Conservation (phyloP, 2,113 vertebrate genomes). For the Stegostoma tigrinum region DNA sequence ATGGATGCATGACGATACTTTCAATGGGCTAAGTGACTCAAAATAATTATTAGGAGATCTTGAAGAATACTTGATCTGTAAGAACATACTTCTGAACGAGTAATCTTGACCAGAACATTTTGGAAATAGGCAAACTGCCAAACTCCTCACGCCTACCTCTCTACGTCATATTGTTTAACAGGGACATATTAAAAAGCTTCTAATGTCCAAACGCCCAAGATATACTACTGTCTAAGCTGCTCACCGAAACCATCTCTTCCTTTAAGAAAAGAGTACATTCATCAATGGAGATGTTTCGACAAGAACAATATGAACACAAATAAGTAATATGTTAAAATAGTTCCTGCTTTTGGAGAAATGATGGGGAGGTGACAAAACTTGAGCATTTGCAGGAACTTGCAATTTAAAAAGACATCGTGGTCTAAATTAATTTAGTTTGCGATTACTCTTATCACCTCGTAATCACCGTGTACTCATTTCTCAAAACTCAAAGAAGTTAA, state of each 20-base stretch:
- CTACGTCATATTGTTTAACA: neutral
- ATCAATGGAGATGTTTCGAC: neutral
- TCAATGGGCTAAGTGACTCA: neutral
- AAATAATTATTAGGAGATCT: neutral
- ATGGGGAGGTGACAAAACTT: neutral
- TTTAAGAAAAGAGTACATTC: neutral
- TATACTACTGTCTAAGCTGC: neutral
- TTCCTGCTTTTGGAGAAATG: neutral
- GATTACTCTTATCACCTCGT: neutral
- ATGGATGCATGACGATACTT: neutral
- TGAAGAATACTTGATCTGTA: neutral
- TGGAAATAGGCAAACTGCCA: neutral
- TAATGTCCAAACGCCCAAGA: neutral
- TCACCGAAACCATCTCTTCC: neutral
- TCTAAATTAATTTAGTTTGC: neutral
- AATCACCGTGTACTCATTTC: neutral
- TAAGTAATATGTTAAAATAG: neutral
- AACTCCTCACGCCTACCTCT: neutral
- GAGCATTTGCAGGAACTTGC: neutral
- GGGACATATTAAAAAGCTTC: neutral
- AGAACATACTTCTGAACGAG: neutral
- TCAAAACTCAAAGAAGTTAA: neutral
- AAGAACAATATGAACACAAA: neutral
- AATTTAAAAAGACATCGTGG: neutral
- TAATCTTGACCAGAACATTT: neutral